Base-by-base conservation (phyloP, 2,888 invertebrate species). In the Agonopterix alstromeriana region DNA sequence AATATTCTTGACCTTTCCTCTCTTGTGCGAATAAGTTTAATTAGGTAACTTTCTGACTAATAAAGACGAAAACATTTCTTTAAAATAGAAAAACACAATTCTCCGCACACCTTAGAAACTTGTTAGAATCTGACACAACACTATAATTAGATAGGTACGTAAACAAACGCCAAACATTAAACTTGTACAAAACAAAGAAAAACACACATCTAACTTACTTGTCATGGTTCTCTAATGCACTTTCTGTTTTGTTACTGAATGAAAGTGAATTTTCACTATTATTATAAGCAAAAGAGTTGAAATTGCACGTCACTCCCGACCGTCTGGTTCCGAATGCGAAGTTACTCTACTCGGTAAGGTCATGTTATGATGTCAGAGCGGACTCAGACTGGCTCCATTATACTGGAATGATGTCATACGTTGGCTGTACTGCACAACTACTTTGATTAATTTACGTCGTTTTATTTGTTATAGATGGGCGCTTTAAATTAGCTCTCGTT, bases 381-480 rank as follows among this genome's bases (percentile, higher is more conserved):
- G 27, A 12, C 36, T 10, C n/a, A 5, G n/a, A 11, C 42, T 43
- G 50, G 47, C 42, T 53, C 46, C 48, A 49, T 44, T 27, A 43
- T 46, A 35, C 48, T 35, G 43, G 38, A 17, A 14, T 53, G 53
- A 53, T 49, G 49, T 53, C 53, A 51, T 49, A 47, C 48, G 44
- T 8, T 11, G 5, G 17, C 35, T 11, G 10, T 36, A 14, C 10
- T 14, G 9, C 27, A 27, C 35, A 27, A 43, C 27, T 47, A 10
- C 42, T 42, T 42, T 42, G 42, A 27, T 27, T 27, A 27, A 17
- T 17, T 27, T 27, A 7, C 27, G 27, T 1, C 27, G 5, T 5
- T 27, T 4, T 17, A 3, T 17, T 17, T 17, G 17, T 17, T 17
- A 17, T 27, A 27, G 5, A 27, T 27, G 7, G 5, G 5, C 5